Evolutionary conservation across 2,888 invertebrate species (phyloP), one percentile per base, ranked within the genome.

Genomic region (Drosophila leonis): DNA sequence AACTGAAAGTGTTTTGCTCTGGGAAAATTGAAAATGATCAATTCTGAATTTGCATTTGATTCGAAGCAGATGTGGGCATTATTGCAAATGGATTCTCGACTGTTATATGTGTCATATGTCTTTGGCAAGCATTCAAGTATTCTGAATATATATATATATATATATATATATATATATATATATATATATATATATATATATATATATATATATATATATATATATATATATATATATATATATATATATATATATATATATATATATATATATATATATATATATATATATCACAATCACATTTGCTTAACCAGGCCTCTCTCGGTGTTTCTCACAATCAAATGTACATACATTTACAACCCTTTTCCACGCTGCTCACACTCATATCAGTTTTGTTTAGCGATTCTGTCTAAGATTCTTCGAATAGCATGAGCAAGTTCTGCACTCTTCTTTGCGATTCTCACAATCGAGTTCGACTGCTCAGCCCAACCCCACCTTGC

Each of bases 1-100:
- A 82, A 72, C 52, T 39, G 66, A 74, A 74, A 77, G 83, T 65
- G 63, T 69, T 61, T 55, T 20, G 20, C 68, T 65, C 42, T 66
- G 48, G 46, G 63, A 64, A 56, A 56, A 54, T 29, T 9, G 39
- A 33, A 49, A 65, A 18, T 59, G 54, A 29, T 41, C 29, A 27
- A 29, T 60, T 46, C 37, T 20, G 20, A 33, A 29, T 18, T 39
- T 27, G 39, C 41, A 60, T 52, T 52, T 54, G 71, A 78, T 52
- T 39, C 18, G 33, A 20, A 59, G 7, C 69, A 76, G 69, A 80
- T 75, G 68, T 49, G 42, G 10, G 42, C 10, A 31, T 37, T 15
- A 33, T 35, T 46, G 33, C 15, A 29, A 48, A 44, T 41, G 35
- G 39, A 15, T 20, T 55, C 20, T 41, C 15, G 24, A 13, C 41